Evolutionary conservation across 2,888 invertebrate species (phyloP).

Genomic region (Kuschelorhynchus macadamiae): DNA sequence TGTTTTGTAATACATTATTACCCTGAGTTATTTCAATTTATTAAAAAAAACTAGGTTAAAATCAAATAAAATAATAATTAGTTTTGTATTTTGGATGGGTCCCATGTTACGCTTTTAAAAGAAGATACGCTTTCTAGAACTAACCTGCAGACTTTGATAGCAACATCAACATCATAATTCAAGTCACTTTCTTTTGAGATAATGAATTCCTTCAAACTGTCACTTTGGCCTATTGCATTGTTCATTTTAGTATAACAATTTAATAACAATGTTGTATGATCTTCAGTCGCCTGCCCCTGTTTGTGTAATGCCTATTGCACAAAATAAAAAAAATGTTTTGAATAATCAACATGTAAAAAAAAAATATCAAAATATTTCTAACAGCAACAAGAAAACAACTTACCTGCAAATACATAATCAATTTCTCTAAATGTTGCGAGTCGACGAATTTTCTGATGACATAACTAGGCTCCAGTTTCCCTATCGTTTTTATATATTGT

Average conservation of each 20-base stretch:
- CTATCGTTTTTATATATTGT: slow-evolving; percentile 97
- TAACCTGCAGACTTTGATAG: slow-evolving; percentile 82
- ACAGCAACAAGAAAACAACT: no score
- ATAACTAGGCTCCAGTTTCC: slow-evolving; percentile 94
- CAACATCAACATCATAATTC: slow-evolving; percentile 92
- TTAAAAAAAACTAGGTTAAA: no score
- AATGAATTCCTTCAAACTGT: slow-evolving; percentile 77
- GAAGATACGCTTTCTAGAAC: no score
- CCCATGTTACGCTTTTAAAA: no score
- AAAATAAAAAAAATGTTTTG: slow-evolving; percentile 1
- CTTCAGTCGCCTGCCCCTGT: slow-evolving; percentile 85
- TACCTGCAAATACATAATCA: slow-evolving; percentile 88
- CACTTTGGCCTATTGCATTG: slow-evolving; percentile 73
- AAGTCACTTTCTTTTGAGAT: slow-evolving; percentile 84
- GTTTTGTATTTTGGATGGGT: no score
- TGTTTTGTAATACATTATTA: no score
- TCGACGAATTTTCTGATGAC: slow-evolving; percentile 96
- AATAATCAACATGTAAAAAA: slow-evolving; percentile 6
- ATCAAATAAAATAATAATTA: no score
- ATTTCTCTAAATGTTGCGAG: slow-evolving; percentile 89
- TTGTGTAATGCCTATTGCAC: slow-evolving; percentile 81
- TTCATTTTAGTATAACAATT: slow-evolving; percentile 96
- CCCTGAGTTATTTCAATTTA: no score
- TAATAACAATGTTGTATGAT: slow-evolving; percentile 89
- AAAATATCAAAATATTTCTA: no score